Evolutionary conservation across 2,797 vertebrate genomes (phyloP).

Genomic region (Lateolabrax maculatus): DNA sequence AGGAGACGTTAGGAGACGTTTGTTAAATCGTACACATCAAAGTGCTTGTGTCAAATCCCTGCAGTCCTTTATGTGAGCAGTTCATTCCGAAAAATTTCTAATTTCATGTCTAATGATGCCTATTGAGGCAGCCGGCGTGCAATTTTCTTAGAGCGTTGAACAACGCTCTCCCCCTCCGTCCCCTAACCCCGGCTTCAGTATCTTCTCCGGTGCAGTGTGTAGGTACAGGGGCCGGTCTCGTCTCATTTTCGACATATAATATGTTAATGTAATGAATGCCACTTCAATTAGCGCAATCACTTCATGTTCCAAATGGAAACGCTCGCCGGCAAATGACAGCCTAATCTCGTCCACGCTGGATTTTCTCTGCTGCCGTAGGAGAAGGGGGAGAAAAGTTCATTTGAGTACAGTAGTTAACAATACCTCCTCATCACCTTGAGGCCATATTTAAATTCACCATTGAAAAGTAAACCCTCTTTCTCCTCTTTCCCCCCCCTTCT

Average conservation of each 20-base stretch:
- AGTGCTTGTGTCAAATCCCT: conserved; percentile 54
- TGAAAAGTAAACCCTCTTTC: conserved; percentile 72
- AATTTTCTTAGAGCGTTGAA: conserved; percentile 50
- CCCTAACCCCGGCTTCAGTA: conserved; percentile 12
- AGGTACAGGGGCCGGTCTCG: conserved; percentile 59
- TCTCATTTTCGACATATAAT: conserved; percentile 67
- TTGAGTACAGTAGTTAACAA: conserved; percentile 81
- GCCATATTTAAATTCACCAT: conserved; percentile 80
- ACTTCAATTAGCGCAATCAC: conserved; percentile 83
- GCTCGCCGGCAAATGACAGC: conserved; percentile 73
- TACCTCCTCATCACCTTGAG: conserved; percentile 83
- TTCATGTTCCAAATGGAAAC: conserved; percentile 76
- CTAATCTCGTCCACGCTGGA: conserved; percentile 74
- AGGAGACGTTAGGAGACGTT: conserved; percentile 26
- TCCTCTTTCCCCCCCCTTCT: conserved; percentile 3
- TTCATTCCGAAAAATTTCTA: conserved; percentile 66
- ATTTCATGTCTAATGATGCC: conserved; percentile 75
- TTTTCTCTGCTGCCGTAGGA: conserved; percentile 58
- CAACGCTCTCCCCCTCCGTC: conserved; percentile 17
- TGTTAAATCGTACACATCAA: conserved; percentile 44
- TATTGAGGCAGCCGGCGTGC: conserved; percentile 61
- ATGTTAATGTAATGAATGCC: conserved; percentile 79
- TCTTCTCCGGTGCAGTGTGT: conserved; percentile 47
- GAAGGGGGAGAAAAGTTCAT: conserved; percentile 76
- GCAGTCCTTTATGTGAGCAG: conserved; percentile 56